A percentile compares a stretch with the other conserved stretches of the same genome.
These are phyloP conservation scores for Euglossa dilemma DNA, from an alignment of 1,140 invertebrate species.

Conservation along the genomic window DNA sequence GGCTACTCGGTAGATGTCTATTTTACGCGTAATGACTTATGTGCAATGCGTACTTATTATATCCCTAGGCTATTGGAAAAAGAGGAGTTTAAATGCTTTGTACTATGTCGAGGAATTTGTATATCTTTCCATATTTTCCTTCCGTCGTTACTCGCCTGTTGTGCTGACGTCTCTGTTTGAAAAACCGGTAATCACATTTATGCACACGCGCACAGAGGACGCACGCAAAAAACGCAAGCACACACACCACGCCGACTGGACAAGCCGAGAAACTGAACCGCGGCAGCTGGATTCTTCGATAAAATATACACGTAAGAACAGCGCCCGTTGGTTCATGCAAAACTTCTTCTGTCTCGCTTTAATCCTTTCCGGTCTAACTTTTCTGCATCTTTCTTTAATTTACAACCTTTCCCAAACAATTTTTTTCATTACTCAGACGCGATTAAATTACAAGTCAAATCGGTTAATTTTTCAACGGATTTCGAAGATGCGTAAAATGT, in stretches of 20 bases:
- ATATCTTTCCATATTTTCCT: slow-evolving; percentile 73
- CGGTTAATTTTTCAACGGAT: background rate
- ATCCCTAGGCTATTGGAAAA: slow-evolving; percentile 76
- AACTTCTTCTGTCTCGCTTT: background rate
- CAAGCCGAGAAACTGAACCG: slow-evolving; percentile 48
- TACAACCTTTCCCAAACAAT: background rate
- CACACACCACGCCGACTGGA: slow-evolving; percentile 33
- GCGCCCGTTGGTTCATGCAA: slow-evolving; percentile 58
- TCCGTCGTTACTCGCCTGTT: slow-evolving; percentile 55
- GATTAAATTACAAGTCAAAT: background rate
- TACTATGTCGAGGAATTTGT: slow-evolving; percentile 82
- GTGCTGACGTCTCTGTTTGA: slow-evolving; percentile 52
- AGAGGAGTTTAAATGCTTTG: slow-evolving; percentile 80
- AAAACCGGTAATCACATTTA: slow-evolving; percentile 58
- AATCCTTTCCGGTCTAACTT: background rate
- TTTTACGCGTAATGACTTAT: slow-evolving; percentile 43
- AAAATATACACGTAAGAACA: slow-evolving; percentile 34
- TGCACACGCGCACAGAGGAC: slow-evolving; percentile 46
- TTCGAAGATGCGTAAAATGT: background rate
- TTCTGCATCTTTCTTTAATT: background rate
- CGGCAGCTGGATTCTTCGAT: slow-evolving; percentile 33
- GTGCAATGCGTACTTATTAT: slow-evolving; percentile 45
- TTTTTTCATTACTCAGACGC: background rate
- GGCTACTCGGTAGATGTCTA: slow-evolving; percentile 52
- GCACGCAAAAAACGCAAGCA: slow-evolving; percentile 38